Evolutionary conservation across 2,888 invertebrate species (phyloP), one percentile per base, ranked within the genome.

Genomic region (Pandemis corylana): DNA sequence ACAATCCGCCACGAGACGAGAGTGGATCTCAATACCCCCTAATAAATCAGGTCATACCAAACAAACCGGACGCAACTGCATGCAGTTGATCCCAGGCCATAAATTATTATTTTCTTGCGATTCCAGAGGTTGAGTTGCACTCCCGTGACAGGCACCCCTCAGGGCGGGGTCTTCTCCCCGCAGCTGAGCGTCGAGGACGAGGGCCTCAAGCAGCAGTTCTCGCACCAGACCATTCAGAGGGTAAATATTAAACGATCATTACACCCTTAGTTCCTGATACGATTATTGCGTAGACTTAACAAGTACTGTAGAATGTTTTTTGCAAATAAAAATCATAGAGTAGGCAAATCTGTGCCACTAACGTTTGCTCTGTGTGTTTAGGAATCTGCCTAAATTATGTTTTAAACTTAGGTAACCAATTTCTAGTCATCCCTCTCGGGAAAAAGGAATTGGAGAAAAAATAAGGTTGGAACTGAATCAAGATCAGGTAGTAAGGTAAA

Each of bases 401-500:
- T 87, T 91, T 90, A 88, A 90, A 91, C 84, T 84, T 89, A 89
- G 89, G 89, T 85, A 87, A 89, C 90, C 84, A 86, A 91, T 94
- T 94, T 93, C 86, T 94, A 94, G 94, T 93, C 87, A 83, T 87
- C 93, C 89, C 89, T 90, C 88, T 90, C 93, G 91, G 92, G 90
- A 83, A 90, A 89, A 88, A 92, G 93, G 89, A 92, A 90, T 90
- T 92, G 94, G 93, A 91, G 93, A 87, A 90, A 92, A 90, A 94
- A 93, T 93, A 93, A 91, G 87, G 88, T 94, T 85, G 94, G 92
- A 88, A 93, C 93, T 89, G 91, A 93, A 85, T 90, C 93, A 86
- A 92, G 92, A 89, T 89, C 93, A 82, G 85, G 91, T 86, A 92
- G 91, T 87, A 90, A 94, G 94, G 94, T 94, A 94, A 93, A 89